Conservation (phyloP, 2,888 invertebrate genomes). For the Ametastegia equiseti region DNA sequence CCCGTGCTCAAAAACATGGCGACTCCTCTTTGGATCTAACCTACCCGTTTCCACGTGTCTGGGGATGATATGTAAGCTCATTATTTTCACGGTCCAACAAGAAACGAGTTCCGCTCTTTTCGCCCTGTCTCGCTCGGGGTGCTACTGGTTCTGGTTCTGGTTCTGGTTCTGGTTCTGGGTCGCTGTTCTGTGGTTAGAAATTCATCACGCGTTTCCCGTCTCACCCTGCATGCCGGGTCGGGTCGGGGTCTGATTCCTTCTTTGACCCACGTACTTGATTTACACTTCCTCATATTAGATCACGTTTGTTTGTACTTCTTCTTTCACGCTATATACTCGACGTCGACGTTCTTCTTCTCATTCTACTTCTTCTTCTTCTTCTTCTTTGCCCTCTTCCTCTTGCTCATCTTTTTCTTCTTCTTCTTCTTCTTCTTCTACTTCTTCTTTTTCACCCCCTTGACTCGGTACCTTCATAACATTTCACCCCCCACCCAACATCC, state of each 20-base stretch:
- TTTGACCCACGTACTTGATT: constrained; percentile 50
- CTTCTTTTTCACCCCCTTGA: background rate
- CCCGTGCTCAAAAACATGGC: background rate
- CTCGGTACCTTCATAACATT: constrained; percentile 9
- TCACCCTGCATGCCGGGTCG: constrained; percentile 35
- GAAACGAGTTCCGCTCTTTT: constrained; percentile 33
- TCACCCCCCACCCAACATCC: background rate
- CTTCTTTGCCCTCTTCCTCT: background rate
- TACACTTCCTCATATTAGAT: constrained; percentile 46
- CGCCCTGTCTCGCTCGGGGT: constrained; percentile 7
- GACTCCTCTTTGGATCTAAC: background rate
- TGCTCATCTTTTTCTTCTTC: background rate
- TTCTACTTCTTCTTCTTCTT: background rate
- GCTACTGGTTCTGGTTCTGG: too few species aligned
- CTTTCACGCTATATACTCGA: constrained; percentile 12
- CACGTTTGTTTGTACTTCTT: constrained; percentile 44
- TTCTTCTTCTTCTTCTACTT: too few species aligned
- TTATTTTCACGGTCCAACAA: constrained; percentile 41
- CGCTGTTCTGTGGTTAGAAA: constrained; percentile 34
- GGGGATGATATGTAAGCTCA: constrained; percentile 46
- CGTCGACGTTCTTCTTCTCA: too few species aligned
- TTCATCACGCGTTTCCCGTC: constrained; percentile 47
- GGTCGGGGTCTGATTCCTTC: constrained; percentile 46
- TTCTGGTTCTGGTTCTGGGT: background rate
- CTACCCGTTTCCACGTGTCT: constrained; percentile 13